phyloP scores from a whole-genome alignment of 2,888 invertebrate genomes.

The Conistra vaccinii region DNA sequence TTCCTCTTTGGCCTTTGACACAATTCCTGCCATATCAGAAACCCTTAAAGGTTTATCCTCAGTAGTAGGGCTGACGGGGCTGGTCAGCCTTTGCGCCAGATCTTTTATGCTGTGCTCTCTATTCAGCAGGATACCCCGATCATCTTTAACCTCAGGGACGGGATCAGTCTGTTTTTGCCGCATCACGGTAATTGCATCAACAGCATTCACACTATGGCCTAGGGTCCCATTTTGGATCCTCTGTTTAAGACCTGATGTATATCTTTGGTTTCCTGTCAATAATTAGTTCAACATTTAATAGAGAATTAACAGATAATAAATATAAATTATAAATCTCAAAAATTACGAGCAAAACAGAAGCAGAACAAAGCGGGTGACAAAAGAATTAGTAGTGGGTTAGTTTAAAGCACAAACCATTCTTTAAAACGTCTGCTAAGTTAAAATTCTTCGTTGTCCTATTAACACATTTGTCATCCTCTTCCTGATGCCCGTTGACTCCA shows the following conservation, averaged over 20 bases:
- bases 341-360: slow-evolving; percentile 55
- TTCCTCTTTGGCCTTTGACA: slow-evolving; percentile 98
- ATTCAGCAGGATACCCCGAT: slow-evolving; percentile 93
- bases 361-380: slow-evolving; percentile 63
- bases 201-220: slow-evolving; percentile 88
- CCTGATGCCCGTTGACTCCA: slow-evolving; percentile 73
- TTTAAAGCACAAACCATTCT: slow-evolving; percentile 87
- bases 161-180: slow-evolving; percentile 91
- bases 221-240: slow-evolving; percentile 91
- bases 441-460: slow-evolving; percentile 73
- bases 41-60: slow-evolving; percentile 93
- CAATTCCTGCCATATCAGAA: slow-evolving; percentile 96
- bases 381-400: slow-evolving; percentile 84
- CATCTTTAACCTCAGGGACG: slow-evolving; percentile 90
- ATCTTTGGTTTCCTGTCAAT: slow-evolving; percentile 90
- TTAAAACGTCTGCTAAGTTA: slow-evolving; percentile 80
- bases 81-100: slow-evolving; percentile 95
- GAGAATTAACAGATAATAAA: slow-evolving; percentile 4
- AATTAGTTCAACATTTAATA: slow-evolving; percentile 6
- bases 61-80: slow-evolving; percentile 90
- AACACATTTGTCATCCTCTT: slow-evolving; percentile 74
- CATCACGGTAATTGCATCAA: slow-evolving; percentile 81
- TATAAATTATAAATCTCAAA: slow-evolving; percentile 28
- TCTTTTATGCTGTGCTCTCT: slow-evolving; percentile 97
- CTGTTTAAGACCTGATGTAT: slow-evolving; percentile 90